These are phyloP conservation scores for Acholoe squamosa DNA, from an alignment of 2,888 invertebrate species.

Conservation along the genomic window DNA sequence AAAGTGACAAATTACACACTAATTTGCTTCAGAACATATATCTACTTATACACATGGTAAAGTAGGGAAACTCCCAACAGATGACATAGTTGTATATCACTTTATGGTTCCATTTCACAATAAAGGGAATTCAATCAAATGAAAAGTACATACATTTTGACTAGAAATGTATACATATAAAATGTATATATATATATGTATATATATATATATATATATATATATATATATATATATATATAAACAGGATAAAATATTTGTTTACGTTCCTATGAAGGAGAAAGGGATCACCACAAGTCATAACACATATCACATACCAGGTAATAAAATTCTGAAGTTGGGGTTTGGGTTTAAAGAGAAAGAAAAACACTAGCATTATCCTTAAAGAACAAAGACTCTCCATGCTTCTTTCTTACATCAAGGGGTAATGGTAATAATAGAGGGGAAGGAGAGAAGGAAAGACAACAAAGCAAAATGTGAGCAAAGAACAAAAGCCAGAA, in stretches of 20 bases:
- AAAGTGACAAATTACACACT: background rate
- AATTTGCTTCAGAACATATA: background rate
- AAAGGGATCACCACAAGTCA: too few relatives aligned
- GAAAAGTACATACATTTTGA: background rate
- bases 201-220: too few relatives aligned
- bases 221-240: too few relatives aligned
- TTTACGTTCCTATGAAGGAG: too few relatives aligned
- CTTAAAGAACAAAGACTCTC: too few relatives aligned
- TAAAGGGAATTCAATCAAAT: background rate
- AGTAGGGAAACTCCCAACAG: background rate
- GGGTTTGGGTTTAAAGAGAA: too few relatives aligned
- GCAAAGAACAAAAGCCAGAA: background rate
- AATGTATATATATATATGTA: background rate
- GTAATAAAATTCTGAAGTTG: too few relatives aligned
- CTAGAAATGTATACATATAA: background rate
- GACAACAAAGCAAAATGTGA: constrained; percentile 9
- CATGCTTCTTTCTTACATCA: too few relatives aligned
- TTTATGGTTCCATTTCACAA: background rate
- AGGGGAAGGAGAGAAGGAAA: background rate
- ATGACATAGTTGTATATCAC: background rate
- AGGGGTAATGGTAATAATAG: background rate
- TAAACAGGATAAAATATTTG: too few relatives aligned
- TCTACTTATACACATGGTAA: background rate
- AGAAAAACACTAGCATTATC: too few relatives aligned
- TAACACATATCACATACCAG: too few relatives aligned